These are phyloP conservation scores for Cheilosia soror DNA, from an alignment of 2,888 invertebrate species.

Conservation along the genomic window DNA sequence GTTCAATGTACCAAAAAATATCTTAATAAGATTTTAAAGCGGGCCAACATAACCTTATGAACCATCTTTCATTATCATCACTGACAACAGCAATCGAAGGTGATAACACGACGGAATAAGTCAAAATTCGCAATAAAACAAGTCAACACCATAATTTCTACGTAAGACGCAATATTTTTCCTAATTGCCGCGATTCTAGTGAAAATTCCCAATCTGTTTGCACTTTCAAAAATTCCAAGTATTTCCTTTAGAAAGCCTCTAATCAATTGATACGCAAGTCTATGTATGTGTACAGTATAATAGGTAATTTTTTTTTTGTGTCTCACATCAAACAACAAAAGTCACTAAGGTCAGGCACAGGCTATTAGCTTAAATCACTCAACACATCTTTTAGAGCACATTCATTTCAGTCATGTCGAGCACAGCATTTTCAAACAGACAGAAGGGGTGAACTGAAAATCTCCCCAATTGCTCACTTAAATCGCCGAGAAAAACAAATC, in stretches of 20 bases:
- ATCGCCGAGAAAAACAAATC: conserved; percentile 1
- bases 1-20: neutral
- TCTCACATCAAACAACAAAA: conserved; percentile 59
- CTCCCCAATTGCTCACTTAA: conserved; percentile 19
- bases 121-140: no score
- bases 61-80: no score
- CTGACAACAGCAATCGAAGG: no score
- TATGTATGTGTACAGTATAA: neutral
- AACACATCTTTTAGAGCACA: conserved; percentile 59
- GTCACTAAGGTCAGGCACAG: conserved; percentile 57
- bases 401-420: conserved; percentile 24
- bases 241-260: conserved; percentile 29
- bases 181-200: conserved; percentile 40
- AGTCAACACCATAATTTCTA: no score
- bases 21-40: no score
- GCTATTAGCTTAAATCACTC: conserved; percentile 72
- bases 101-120: no score
- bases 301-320: conserved; percentile 4
- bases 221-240: conserved; percentile 19
- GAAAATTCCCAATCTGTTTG: conserved; percentile 47
- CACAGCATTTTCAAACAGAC: conserved; percentile 38
- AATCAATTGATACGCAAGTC: conserved; percentile 17
- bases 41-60: no score
- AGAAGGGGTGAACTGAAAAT: conserved; percentile 35
- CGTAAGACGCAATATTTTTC: neutral